Base-by-base conservation (phyloP, 2,113 vertebrate species). In the Otocyon megalotis region DNA sequence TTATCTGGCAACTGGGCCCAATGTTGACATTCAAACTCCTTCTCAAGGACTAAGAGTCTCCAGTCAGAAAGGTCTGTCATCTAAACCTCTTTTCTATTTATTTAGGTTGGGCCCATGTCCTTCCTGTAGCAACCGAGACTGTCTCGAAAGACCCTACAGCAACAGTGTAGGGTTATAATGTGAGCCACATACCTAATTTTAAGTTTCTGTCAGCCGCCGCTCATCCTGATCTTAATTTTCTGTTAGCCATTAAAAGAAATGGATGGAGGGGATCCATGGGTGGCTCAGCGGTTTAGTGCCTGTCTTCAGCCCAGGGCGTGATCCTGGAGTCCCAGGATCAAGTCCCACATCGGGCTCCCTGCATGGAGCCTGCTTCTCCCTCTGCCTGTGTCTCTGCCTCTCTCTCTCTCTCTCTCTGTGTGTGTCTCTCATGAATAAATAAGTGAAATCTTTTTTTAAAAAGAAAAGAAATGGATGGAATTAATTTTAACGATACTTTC, bases 11-110 rank as follows among this genome's bases (percentile, higher is more conserved):
- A 11, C 77, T 1, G 79, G 60, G 74, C 71, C 83, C 58, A 48
- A 94, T 93, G 94, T 95, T 96, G 97, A 93, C 92, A 82, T 93
- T 63, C 82, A 71, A 88, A 65, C 65, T 35, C 13, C 69, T 92
- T 96, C 93, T 93, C 50, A 35, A 76, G 92, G 92, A 91, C 89
- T 69, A 2, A 88, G 92, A 50, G 83, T 56, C 85, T 96, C 92
- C 82, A 63, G 92, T 76, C 63, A 65, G 86, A 71, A 65, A 50
- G 30, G 24, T 43, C 62, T 62, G 35, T 85, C 93, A 3, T 67
- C 26, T 8, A 28, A 71, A 43, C 67, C 56, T 77, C 84, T 90
- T 56, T 77, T 30, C 56, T 56, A 14, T 84, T 94, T 93, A 71
- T 94, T 87, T 90, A 82, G 76, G 11, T 86, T 65, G 65, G 65